Base-by-base conservation (phyloP, 2,797 vertebrate genomes). In the Labeo calbasu region DNA sequence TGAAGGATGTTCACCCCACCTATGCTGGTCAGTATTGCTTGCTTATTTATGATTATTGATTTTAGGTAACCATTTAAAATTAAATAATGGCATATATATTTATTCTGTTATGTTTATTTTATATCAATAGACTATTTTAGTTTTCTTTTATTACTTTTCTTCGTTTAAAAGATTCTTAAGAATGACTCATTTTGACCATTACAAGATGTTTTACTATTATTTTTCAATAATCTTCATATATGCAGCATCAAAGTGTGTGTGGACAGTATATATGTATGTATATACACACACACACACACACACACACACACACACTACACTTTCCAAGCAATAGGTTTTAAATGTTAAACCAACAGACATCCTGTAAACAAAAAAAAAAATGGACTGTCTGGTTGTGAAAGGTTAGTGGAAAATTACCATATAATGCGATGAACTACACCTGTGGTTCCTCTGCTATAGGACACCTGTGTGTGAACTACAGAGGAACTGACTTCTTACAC, bases 11-110 rank as follows among this genome's bases (percentile, higher is more conserved):
- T 43, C 23, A 32, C 4, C 5, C 40, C 11, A 32, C 19, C 40
- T 21, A 48, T 57, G 73, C 82, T 77, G 82, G 82, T 83, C 36
- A 83, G 82, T 83, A 69, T 32, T 59, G 4, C 68, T 83, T 77
- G 2, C 10, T 73, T 53, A 5, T 53, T 73, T 53, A 53, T 53
- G 40, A 21, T 13, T 13, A 43, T 40, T 32, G 12, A 17, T 55
- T 80, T 80, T 21, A 13, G n/a, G 1, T 40, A 70, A 17, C 8
- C 5, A 55, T 57, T 80, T 43, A 1, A 70, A 40, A 53, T 53
- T 1, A 28, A 46, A 32, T 19, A 21, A 51, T 19, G 12, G 4
- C n/a, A 17, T 50, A 10, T 50, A 5, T 17, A 65, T 65, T 25
- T 46, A 48, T 48, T 5, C 7, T 5, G 10, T 21, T 21, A n/a